Percentiles rank a stretch among this genome's conserved stretches.
phyloP scores from a whole-genome alignment of 2,113 vertebrate species.

The Protobothrops flavoviridis region DNA sequence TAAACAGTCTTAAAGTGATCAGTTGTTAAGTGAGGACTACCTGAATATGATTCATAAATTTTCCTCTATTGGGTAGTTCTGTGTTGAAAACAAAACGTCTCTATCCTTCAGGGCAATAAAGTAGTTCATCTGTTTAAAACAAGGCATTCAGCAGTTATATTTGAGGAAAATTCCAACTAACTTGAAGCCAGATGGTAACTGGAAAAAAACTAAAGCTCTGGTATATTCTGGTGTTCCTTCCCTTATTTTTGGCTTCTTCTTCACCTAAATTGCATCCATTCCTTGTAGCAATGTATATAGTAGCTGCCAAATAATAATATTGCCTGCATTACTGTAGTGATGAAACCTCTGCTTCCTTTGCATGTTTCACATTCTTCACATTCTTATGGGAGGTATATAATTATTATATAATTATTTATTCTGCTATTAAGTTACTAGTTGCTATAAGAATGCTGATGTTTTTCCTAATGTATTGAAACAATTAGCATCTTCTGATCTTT shows the following conservation, averaged over 20 bases:
- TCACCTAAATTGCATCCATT: background rate
- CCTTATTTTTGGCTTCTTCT: background rate
- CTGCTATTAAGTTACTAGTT: background rate
- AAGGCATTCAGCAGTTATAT: background rate
- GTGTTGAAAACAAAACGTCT: background rate
- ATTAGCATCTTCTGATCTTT: background rate
- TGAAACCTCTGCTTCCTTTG: background rate
- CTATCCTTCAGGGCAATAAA: background rate
- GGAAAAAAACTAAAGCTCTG: background rate
- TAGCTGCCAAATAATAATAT: background rate
- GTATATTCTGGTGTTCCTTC: background rate
- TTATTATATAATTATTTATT: background rate
- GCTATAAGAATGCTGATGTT: background rate
- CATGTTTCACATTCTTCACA: background rate
- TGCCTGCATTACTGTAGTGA: background rate
- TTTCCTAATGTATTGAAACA: background rate
- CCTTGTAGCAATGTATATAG: background rate
- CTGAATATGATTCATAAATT: background rate
- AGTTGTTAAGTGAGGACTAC: background rate
- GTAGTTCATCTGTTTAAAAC: background rate
- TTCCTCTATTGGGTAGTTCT: background rate
- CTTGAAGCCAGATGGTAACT: background rate
- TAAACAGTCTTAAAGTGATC: background rate
- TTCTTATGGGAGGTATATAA: background rate
- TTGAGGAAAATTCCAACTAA: background rate